A percentile compares a stretch with the other conserved stretches of the same genome.
phyloP scores from a whole-genome alignment of 2,113 vertebrate species.

The Natator depressus region DNA sequence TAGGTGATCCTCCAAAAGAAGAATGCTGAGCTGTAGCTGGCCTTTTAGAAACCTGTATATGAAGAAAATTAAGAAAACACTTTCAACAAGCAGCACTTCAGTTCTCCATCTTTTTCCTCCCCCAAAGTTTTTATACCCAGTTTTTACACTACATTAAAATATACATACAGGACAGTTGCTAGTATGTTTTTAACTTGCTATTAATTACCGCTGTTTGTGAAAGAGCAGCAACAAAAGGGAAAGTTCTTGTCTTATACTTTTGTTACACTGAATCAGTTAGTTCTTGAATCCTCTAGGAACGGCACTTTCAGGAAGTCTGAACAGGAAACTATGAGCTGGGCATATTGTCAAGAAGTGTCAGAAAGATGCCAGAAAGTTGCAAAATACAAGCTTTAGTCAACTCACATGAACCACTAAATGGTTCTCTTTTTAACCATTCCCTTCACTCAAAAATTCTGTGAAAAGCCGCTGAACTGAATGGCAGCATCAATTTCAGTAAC shows the following conservation, averaged over 20 bases:
- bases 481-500: not conserved
- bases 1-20: not conserved
- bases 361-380: constrained; percentile 45
- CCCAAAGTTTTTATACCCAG: not conserved
- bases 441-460: not conserved
- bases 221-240: not conserved
- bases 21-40: not conserved
- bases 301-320: constrained; percentile 26
- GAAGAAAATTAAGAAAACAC: not conserved
- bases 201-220: not conserved
- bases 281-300: constrained; percentile 30
- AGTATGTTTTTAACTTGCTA: not conserved
- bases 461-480: not conserved
- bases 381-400: not conserved
- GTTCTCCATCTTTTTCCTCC: not conserved
- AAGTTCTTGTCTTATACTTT: not conserved
- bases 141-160: not conserved
- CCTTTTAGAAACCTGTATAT: not conserved
- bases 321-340: constrained; percentile 43
- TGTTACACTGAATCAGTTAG: not conserved
- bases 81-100: not conserved
- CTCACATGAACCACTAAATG: not conserved
- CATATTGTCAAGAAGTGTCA: constrained; percentile 27
- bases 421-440: not conserved
- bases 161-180: not conserved